Evolutionary conservation across 2,113 vertebrate genomes (phyloP).

Genomic region (cattle (Bos taurus)): DNA sequence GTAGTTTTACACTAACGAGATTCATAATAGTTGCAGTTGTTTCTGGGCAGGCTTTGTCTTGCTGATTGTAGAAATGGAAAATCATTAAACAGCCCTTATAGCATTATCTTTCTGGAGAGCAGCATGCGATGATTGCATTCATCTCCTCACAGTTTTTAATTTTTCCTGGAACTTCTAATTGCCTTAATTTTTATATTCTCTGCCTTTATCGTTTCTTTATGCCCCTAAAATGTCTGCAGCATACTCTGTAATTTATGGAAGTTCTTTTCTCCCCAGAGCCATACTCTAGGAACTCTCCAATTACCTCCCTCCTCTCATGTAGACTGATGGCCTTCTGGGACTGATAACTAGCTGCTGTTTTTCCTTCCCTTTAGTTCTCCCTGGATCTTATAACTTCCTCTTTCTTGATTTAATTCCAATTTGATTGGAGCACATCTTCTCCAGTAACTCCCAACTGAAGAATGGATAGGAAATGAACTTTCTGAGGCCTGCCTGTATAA

Average conservation of each 20-base stretch:
- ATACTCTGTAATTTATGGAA: not conserved
- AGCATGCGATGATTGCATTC: not conserved
- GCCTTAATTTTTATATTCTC: not conserved
- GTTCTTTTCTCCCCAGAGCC: not conserved
- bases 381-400: not conserved
- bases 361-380: not conserved
- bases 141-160: not conserved
- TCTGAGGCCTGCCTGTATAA: not conserved
- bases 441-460: not conserved
- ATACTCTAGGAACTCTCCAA: not conserved
- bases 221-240: not conserved
- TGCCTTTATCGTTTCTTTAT: not conserved
- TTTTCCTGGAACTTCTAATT: slow-evolving; percentile 20
- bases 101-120: not conserved
- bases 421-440: not conserved
- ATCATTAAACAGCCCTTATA: not conserved
- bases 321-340: not conserved
- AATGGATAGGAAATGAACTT: not conserved
- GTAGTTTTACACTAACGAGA: not conserved
- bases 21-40: not conserved
- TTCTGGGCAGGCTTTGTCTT: not conserved
- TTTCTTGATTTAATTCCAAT: not conserved
- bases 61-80: not conserved
- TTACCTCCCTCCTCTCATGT: not conserved
- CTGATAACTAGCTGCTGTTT: not conserved